Evolutionary conservation across 2,113 vertebrate species (phyloP).

Genomic region (Erinaceus europaeus): DNA sequence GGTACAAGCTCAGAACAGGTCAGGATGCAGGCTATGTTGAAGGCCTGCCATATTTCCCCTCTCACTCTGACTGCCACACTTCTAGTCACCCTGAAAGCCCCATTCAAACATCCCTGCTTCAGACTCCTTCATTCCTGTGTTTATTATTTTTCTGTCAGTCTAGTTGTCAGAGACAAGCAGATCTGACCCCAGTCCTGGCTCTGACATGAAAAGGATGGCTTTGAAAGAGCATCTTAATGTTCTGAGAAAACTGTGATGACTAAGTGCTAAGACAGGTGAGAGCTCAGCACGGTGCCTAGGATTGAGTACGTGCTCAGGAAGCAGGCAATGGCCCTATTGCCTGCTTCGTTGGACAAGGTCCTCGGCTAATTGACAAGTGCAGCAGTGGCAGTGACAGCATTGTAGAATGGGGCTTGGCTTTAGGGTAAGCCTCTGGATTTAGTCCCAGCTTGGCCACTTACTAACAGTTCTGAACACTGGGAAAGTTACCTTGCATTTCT

Average conservation of each 20-base stretch:
- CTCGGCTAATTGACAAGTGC: no score
- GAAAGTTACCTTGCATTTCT: neutral
- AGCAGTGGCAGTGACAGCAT: accelerated
- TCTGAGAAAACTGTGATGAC: neutral
- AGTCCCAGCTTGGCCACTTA: neutral
- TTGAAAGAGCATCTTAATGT: neutral
- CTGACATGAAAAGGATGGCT: neutral
- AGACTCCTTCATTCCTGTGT: no score
- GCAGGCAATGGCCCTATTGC: no score
- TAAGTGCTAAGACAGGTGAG: neutral
- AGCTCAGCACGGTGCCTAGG: neutral
- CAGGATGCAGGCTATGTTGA: neutral
- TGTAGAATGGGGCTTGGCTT: neutral
- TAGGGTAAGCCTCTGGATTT: neutral
- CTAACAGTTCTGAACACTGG: neutral
- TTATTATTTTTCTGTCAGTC: neutral
- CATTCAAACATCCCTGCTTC: neutral
- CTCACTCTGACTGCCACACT: neutral
- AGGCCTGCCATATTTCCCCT: neutral
- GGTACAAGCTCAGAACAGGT: neutral
- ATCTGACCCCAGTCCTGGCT: neutral
- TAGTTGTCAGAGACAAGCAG: neutral
- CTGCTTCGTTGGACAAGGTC: neutral
- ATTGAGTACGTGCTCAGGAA: neutral
- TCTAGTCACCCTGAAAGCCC: neutral